Evolutionary conservation across 1,140 invertebrate species (phyloP).

Genomic region (Aphis craccivora): DNA sequence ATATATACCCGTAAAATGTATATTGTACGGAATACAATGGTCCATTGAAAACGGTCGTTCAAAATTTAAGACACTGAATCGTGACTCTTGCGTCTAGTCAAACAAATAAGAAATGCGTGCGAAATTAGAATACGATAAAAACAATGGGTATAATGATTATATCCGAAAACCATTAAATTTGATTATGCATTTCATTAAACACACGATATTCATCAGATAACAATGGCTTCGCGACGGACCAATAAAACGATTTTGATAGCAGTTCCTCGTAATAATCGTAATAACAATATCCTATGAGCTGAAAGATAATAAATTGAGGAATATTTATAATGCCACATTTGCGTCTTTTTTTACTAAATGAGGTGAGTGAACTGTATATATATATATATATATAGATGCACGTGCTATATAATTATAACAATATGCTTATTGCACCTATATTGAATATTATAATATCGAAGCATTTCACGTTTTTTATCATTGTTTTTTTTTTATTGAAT

Average conservation of each 20-base stretch:
- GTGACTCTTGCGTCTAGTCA: slow-evolving; percentile 20
- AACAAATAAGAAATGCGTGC: slow-evolving; percentile 25
- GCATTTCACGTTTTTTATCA: neutral
- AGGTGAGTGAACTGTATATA: neutral
- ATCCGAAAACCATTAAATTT: slow-evolving; percentile 42
- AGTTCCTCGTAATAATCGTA: neutral
- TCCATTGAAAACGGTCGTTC: slow-evolving; percentile 42
- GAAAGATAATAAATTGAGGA: slow-evolving; percentile 23
- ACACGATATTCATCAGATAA: neutral
- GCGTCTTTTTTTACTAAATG: neutral
- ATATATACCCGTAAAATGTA: neutral
- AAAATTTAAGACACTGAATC: slow-evolving; percentile 49
- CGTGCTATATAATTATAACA: neutral
- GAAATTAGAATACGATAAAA: slow-evolving; percentile 53
- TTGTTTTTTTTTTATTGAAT: neutral
- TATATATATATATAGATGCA: neutral
- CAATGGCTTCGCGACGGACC: neutral
- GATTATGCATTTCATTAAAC: slow-evolving; percentile 46
- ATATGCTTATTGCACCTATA: neutral
- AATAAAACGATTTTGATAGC: slow-evolving; percentile 32
- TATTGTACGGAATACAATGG: slow-evolving; percentile 49
- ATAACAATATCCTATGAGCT: neutral
- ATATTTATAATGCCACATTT: neutral
- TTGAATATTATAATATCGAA: neutral
- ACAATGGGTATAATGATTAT: slow-evolving; percentile 48